Conservation (phyloP, 2,797 vertebrate genomes). For the Lacerta agilis region DNA sequence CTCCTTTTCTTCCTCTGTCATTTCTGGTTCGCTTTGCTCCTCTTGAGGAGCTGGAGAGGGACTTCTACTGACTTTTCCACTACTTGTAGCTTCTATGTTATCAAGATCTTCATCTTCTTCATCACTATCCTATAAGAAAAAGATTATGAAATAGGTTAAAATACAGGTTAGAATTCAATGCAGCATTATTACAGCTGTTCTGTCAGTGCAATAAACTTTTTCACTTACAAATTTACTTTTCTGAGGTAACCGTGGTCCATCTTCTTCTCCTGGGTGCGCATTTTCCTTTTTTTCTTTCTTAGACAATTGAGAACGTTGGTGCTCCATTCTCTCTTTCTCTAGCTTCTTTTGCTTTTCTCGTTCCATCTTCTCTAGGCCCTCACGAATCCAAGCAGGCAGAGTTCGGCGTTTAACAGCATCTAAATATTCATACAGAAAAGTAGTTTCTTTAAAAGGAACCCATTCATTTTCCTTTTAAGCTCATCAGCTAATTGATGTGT, state of each 20-base stretch:
- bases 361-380: slow-evolving; percentile 99
- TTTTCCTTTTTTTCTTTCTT: slow-evolving; percentile 85
- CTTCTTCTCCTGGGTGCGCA: slow-evolving; percentile 83
- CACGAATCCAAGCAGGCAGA: slow-evolving; percentile 97
- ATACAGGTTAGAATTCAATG: too few species aligned
- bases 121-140: slow-evolving; percentile 84
- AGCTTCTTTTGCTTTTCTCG: slow-evolving; percentile 97
- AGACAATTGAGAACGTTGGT: slow-evolving; percentile 91
- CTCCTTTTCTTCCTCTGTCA: slow-evolving; percentile 97
- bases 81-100: slow-evolving; percentile 83
- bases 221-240: slow-evolving; percentile 98
- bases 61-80: slow-evolving; percentile 80
- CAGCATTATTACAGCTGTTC: too few species aligned
- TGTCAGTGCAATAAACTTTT: not conserved
- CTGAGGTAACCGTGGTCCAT: slow-evolving; percentile 91
- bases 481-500: not conserved
- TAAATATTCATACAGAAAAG: slow-evolving; percentile 62
- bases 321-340: slow-evolving; percentile 95
- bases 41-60: slow-evolving; percentile 90
- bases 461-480: not conserved
- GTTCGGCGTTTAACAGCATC: slow-evolving; percentile 97
- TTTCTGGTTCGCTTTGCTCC: slow-evolving; percentile 94
- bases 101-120: slow-evolving; percentile 86
- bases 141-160: not conserved
- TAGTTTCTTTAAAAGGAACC: slow-evolving; percentile 34